Conservation (phyloP, 2,113 vertebrate genomes). For the Xiphias gladius region DNA sequence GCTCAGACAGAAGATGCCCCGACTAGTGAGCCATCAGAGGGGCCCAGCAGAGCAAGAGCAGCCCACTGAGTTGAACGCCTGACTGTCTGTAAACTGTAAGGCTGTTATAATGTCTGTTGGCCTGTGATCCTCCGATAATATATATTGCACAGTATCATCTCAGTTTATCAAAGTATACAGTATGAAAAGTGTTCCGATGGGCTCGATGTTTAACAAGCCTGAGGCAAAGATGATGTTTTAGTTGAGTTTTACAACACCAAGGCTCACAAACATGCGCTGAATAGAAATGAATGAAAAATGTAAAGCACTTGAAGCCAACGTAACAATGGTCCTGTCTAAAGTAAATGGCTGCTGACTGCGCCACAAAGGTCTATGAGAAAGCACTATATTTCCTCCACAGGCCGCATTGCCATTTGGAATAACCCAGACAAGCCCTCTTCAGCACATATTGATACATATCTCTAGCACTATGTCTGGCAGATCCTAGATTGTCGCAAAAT, state of each 20-base stretch:
- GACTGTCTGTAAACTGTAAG: conserved; percentile 29
- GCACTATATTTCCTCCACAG: conserved; percentile 45
- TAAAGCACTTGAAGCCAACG: conserved; percentile 60
- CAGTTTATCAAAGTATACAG: conserved; percentile 50
- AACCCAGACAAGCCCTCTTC: conserved; percentile 44
- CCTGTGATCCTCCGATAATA: conserved; percentile 31
- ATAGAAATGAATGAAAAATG: conserved; percentile 11
- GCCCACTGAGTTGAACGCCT: conserved; percentile 62
- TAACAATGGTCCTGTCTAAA: conserved; percentile 45
- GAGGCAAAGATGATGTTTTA: conserved; percentile 10
- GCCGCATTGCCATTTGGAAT: conserved; percentile 29
- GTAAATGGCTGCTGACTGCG: conserved; percentile 29
- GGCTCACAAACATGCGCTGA: conserved; percentile 13
- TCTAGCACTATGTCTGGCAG: conserved; percentile 57
- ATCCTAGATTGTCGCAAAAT: conserved; percentile 6
- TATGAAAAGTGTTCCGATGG: conserved; percentile 25
- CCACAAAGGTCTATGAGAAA: conserved; percentile 46
- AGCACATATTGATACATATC: conserved; percentile 73
- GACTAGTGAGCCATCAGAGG: conserved; percentile 71
- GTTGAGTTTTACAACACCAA: conserved; percentile 20
- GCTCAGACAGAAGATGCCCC: conserved; percentile 78
- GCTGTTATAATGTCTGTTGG: background rate
- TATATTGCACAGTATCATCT: conserved; percentile 70
- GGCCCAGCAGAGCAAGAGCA: conserved; percentile 55
- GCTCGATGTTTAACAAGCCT: conserved; percentile 30